phyloP scores from a whole-genome alignment of 2,888 invertebrate genomes.

The Heliconius sara region DNA sequence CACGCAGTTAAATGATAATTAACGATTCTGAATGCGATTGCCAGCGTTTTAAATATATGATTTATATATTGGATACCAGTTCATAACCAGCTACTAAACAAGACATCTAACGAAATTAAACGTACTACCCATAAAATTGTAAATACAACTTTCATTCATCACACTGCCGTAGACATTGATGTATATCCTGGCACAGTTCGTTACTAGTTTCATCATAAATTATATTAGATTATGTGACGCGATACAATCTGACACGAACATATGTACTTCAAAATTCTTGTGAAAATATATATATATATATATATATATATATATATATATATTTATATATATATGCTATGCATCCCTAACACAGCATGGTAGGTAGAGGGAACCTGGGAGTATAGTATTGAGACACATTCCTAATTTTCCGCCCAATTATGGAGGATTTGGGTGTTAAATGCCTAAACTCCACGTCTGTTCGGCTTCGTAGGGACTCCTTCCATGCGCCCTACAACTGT shows the following conservation, averaged over 20 bases:
- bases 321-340: too few species aligned
- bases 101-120: neutral
- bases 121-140: neutral
- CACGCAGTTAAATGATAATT: neutral
- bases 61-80: neutral
- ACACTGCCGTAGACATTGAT: neutral
- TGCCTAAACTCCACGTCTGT: neutral
- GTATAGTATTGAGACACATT: neutral
- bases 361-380: neutral
- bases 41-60: neutral
- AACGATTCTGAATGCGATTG: neutral
- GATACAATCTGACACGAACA: constrained; percentile 8
- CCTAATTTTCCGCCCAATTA: neutral
- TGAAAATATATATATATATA: neutral
- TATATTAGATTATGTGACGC: constrained; percentile 20
- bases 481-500: too few species aligned
- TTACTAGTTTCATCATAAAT: constrained; percentile 12
- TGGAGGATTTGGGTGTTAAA: neutral
- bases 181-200: constrained; percentile 12
- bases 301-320: too few species aligned
- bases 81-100: neutral
- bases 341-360: neutral
- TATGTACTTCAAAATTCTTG: neutral
- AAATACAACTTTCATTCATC: constrained; percentile 16
- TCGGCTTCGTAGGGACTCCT: too few species aligned